Evolutionary conservation across 2,888 invertebrate species (phyloP).

Genomic region (Balanococcus diminutus): DNA sequence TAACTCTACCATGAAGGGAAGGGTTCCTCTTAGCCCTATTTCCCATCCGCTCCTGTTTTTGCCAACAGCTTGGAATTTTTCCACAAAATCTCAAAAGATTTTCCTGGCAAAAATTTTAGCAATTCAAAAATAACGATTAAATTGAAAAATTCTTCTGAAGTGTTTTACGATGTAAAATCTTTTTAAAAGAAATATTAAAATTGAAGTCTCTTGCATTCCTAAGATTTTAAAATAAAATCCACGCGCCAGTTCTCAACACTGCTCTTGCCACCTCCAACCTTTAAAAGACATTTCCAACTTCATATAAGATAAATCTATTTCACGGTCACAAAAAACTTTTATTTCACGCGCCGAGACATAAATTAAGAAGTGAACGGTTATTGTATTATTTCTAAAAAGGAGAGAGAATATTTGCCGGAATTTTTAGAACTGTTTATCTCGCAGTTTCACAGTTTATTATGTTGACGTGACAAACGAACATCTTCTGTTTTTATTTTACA

Average conservation of each 20-base stretch:
- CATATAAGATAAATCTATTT: slow-evolving; percentile 17
- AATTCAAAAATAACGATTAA: too few relatives aligned
- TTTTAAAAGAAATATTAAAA: too few relatives aligned
- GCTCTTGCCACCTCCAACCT: background rate
- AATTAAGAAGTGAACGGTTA: slow-evolving; percentile 32
- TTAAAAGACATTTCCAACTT: background rate
- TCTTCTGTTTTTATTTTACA: slow-evolving; percentile 39
- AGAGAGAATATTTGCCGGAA: slow-evolving; percentile 1
- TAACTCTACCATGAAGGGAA: too few relatives aligned
- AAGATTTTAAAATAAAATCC: background rate
- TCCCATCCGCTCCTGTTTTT: too few relatives aligned
- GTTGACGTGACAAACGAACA: slow-evolving; percentile 43
- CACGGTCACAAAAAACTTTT: background rate
- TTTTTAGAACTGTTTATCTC: slow-evolving; percentile 31
- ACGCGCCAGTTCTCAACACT: background rate
- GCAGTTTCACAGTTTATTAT: slow-evolving; percentile 39
- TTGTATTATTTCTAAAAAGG: slow-evolving; percentile 8
- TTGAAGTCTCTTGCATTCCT: too few relatives aligned
- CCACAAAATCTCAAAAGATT: too few relatives aligned
- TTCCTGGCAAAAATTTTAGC: too few relatives aligned
- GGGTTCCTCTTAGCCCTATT: too few relatives aligned
- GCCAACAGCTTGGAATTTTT: too few relatives aligned
- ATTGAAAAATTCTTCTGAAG: too few relatives aligned
- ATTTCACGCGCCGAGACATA: slow-evolving; percentile 15
- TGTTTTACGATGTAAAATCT: too few relatives aligned